Conservation (phyloP, 2,888 invertebrate species). For the Piscicola geometra region DNA sequence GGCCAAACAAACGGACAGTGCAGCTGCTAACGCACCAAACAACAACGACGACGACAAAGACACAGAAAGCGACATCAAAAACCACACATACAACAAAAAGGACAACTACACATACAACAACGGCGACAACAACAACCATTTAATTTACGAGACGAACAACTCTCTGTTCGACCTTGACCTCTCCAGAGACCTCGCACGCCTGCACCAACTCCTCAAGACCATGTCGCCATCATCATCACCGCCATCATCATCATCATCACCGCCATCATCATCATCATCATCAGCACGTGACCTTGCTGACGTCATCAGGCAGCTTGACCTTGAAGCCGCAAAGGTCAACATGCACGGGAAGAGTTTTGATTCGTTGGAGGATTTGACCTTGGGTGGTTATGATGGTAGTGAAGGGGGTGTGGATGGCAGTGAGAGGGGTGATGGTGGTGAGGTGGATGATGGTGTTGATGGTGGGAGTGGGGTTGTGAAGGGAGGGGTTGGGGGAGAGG, state of each 20-base stretch:
- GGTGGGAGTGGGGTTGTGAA: not conserved
- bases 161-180: not conserved
- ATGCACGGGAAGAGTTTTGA: not conserved
- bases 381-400: not conserved
- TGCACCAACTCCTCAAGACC: not conserved
- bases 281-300: not conserved
- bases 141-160: not conserved
- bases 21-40: too few relatives aligned
- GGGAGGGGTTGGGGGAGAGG: not conserved
- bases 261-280: conserved; percentile 26
- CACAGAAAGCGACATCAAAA: not conserved
- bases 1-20: too few relatives aligned
- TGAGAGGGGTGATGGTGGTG: not conserved
- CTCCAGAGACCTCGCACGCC: not conserved
- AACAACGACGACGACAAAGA: too few relatives aligned
- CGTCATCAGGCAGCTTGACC: not conserved
- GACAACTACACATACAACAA: not conserved
- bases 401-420: not conserved
- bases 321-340: not conserved
- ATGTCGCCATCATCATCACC: conserved; percentile 6
- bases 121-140: not conserved
- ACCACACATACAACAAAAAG: not conserved
- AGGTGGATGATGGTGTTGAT: not conserved
- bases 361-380: conserved; percentile 5
- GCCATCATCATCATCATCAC: conserved; percentile 10